Evolutionary conservation across 1,140 invertebrate species (phyloP).

Genomic region (Carposina sasakii): DNA sequence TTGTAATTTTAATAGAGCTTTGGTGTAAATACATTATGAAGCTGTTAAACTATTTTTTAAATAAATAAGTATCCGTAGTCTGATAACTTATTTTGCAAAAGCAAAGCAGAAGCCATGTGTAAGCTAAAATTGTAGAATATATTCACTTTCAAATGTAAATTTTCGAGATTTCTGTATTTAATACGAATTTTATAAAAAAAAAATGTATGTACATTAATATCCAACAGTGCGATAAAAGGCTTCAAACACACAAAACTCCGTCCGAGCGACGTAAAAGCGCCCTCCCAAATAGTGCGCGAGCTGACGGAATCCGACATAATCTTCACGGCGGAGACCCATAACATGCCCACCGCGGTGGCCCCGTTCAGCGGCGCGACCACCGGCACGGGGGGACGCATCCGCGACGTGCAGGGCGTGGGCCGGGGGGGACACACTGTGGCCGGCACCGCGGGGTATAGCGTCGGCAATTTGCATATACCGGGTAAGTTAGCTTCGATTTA

Average conservation of each 20-base stretch:
- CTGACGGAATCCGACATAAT: slow-evolving; percentile 89
- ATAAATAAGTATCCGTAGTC: too few relatives aligned
- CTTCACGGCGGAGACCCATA: slow-evolving; percentile 99
- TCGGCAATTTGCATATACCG: slow-evolving; percentile 93
- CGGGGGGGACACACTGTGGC: slow-evolving; percentile 94
- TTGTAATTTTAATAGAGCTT: too few relatives aligned
- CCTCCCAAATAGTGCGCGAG: slow-evolving; percentile 77
- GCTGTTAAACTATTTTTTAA: too few relatives aligned
- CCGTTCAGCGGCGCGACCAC: slow-evolving; percentile 97
- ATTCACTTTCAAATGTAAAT: too few relatives aligned
- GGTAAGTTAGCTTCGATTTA: too few relatives aligned
- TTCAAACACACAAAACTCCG: slow-evolving; percentile 79
- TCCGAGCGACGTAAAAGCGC: slow-evolving; percentile 74
- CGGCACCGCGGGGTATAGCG: slow-evolving; percentile 96
- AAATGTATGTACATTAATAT: background rate
- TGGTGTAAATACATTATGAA: too few relatives aligned
- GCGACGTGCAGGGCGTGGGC: slow-evolving; percentile 96
- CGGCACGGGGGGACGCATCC: slow-evolving; percentile 94
- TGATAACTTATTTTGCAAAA: too few relatives aligned
- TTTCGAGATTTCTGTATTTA: too few relatives aligned
- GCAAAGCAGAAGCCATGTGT: too few relatives aligned
- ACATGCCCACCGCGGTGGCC: slow-evolving; percentile 96
- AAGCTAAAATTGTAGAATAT: too few relatives aligned
- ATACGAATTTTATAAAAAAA: too few relatives aligned
- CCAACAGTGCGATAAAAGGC: slow-evolving; percentile 90